Evolutionary conservation across 2,888 invertebrate species (phyloP).

Genomic region (Aleiodes leptofemur): DNA sequence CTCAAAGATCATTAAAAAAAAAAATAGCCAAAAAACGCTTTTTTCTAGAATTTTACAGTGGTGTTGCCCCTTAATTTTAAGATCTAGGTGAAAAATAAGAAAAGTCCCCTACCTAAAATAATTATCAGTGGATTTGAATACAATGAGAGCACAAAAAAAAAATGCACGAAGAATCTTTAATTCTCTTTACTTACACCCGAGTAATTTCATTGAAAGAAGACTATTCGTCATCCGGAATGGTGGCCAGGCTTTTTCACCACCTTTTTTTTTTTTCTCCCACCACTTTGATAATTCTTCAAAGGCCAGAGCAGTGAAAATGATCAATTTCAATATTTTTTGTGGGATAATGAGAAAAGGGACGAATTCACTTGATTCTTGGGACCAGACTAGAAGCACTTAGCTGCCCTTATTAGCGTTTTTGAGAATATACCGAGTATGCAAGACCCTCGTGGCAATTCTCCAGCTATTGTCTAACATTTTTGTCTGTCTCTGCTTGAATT

Average conservation of each 20-base stretch:
- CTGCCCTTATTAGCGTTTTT: constrained; percentile 62
- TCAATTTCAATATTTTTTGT: constrained; percentile 22
- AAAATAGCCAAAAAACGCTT: too few species aligned
- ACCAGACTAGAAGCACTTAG: constrained; percentile 71
- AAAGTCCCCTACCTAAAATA: constrained; percentile 27
- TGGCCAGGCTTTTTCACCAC: constrained; percentile 57
- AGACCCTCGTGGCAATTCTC: constrained; percentile 68
- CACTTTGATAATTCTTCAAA: constrained; percentile 28
- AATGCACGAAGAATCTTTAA: constrained; percentile 66
- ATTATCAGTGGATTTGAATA: constrained; percentile 22
- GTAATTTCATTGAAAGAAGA: constrained; percentile 71
- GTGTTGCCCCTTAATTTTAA: neutral
- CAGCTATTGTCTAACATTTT: constrained; percentile 65
- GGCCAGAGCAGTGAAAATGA: constrained; percentile 24
- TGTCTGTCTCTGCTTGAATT: constrained; percentile 11
- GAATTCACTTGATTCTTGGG: constrained; percentile 66
- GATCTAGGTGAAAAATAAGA: constrained; percentile 15
- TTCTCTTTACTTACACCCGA: constrained; percentile 73
- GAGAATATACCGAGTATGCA: constrained; percentile 61
- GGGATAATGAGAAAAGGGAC: constrained; percentile 36
- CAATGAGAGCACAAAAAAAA: constrained; percentile 8
- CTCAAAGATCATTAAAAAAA: too few species aligned
- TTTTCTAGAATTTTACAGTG: too few species aligned
- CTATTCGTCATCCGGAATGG: constrained; percentile 70
- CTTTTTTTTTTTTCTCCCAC: constrained; percentile 43